These are phyloP conservation scores for Ischnus inquisitorius DNA, from an alignment of 2,888 invertebrate genomes.

Conservation along the genomic window DNA sequence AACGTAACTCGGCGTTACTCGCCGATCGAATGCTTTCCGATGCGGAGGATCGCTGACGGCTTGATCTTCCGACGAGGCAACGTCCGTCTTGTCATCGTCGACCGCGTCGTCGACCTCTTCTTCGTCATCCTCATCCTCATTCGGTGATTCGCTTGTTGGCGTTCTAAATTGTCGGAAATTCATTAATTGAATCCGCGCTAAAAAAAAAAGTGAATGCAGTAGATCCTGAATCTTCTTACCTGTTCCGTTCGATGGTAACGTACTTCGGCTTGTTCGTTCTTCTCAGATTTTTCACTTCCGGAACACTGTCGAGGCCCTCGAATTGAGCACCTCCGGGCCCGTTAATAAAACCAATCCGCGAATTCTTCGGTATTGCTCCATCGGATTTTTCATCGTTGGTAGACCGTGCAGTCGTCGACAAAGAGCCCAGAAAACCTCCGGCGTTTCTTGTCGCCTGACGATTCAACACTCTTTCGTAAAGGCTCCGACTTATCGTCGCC, in stretches of 20 bases:
- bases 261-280: conserved; percentile 88
- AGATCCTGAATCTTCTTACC: conserved; percentile 82
- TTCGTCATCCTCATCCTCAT: conserved; percentile 75
- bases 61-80: conserved; percentile 80
- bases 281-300: conserved; percentile 83
- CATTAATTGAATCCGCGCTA: conserved; percentile 1
- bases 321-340: conserved; percentile 88
- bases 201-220: neutral
- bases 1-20: conserved; percentile 81
- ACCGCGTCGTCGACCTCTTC: conserved; percentile 77
- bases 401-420: conserved; percentile 75
- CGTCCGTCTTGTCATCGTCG: conserved; percentile 85
- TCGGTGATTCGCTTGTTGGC: conserved; percentile 71
- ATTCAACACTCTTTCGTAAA: conserved; percentile 91
- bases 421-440: conserved; percentile 59
- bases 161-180: conserved; percentile 71
- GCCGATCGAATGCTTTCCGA: conserved; percentile 72
- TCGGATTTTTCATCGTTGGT: conserved; percentile 81
- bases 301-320: conserved; percentile 83
- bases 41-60: conserved; percentile 78
- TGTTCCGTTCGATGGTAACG: conserved; percentile 90
- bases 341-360: conserved; percentile 81
- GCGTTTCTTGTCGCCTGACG: conserved; percentile 77
- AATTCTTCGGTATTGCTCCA: conserved; percentile 59
- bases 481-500: conserved; percentile 90